Percentiles rank a stretch among this genome's conserved stretches.
Evolutionary conservation across 53 echinoderm and acorn worm species (phyloP).

Genomic region (Luidia sarsii): DNA sequence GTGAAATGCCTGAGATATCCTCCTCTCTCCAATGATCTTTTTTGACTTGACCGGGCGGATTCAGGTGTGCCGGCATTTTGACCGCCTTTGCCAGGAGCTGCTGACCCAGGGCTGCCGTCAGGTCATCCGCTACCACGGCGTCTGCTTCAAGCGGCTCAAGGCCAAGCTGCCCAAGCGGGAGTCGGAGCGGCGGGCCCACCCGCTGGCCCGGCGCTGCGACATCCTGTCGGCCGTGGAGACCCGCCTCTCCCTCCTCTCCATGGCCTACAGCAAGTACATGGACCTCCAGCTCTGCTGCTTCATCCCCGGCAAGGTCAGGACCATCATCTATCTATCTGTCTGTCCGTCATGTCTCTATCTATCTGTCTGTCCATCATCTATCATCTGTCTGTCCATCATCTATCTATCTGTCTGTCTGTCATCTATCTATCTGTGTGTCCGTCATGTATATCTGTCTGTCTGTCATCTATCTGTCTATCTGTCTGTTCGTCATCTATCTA

Average conservation of each 20-base stretch:
- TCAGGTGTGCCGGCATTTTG: slow-evolving; percentile 82
- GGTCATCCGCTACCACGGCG: slow-evolving; percentile 77
- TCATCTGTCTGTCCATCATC: too few relatives aligned
- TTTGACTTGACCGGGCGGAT: too few relatives aligned
- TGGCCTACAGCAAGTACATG: slow-evolving; percentile 97
- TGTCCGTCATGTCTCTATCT: too few relatives aligned
- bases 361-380: too few relatives aligned
- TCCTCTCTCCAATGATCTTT: neutral
- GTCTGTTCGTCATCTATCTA: too few relatives aligned
- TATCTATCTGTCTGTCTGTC: too few relatives aligned
- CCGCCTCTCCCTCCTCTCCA: slow-evolving; percentile 92
- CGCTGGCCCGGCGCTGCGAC: slow-evolving; percentile 91
- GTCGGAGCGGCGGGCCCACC: slow-evolving; percentile 88
- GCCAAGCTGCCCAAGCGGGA: slow-evolving; percentile 88
- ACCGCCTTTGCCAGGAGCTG: slow-evolving; percentile 78
- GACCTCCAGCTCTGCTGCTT: slow-evolving; percentile 93
- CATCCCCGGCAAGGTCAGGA: slow-evolving; percentile 96
- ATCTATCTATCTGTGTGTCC: too few relatives aligned
- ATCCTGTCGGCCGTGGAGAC: slow-evolving; percentile 96
- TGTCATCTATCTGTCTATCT: too few relatives aligned
- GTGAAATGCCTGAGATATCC: too few relatives aligned
- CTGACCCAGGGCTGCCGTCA: slow-evolving; percentile 85
- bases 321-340: too few relatives aligned
- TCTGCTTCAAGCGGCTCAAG: slow-evolving; percentile 83
- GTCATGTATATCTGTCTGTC: too few relatives aligned